A percentile compares a stretch with the other conserved stretches of the same genome.
phyloP scores from a whole-genome alignment of 2,888 invertebrate genomes.

The Diabrotica balteata region DNA sequence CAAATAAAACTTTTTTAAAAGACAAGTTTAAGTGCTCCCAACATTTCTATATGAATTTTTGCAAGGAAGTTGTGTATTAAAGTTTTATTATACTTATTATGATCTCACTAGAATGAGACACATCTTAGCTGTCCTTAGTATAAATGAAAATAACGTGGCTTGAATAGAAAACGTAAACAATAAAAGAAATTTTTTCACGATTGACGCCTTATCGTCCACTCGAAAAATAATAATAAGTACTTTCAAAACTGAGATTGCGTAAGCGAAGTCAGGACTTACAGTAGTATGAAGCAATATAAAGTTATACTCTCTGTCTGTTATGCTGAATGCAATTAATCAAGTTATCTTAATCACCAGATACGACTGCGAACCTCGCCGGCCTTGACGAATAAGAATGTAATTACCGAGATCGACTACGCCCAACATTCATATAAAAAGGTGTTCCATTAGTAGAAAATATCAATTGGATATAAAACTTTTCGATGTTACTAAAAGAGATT shows the following conservation, averaged over 20 bases:
- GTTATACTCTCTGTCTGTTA: constrained; percentile 24
- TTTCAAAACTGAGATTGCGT: constrained; percentile 10
- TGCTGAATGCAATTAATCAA: constrained; percentile 30
- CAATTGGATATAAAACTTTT: constrained; percentile 1
- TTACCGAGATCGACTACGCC: constrained; percentile 44
- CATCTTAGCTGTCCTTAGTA: too few species aligned
- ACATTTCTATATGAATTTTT: too few species aligned
- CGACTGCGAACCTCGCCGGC: constrained; percentile 30
- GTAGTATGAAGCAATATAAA: constrained; percentile 24
- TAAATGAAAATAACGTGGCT: too few species aligned
- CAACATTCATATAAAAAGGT: constrained; percentile 32
- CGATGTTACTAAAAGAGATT: neutral
- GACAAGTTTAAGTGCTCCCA: too few species aligned
- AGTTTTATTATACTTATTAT: too few species aligned
- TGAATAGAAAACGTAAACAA: too few species aligned
- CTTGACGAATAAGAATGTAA: constrained; percentile 44
- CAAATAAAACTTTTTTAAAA: too few species aligned
- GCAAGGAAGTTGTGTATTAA: too few species aligned
- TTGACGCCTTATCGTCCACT: constrained; percentile 8
- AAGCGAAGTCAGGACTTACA: constrained; percentile 5
- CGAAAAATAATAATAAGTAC: constrained; percentile 10
- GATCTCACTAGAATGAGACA: too few species aligned
- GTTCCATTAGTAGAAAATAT: constrained; percentile 15
- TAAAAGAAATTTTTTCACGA: constrained; percentile 3
- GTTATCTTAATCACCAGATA: constrained; percentile 34